Base-by-base conservation (phyloP, 2,888 invertebrate species). In the Callyntrura guangdongensis region DNA sequence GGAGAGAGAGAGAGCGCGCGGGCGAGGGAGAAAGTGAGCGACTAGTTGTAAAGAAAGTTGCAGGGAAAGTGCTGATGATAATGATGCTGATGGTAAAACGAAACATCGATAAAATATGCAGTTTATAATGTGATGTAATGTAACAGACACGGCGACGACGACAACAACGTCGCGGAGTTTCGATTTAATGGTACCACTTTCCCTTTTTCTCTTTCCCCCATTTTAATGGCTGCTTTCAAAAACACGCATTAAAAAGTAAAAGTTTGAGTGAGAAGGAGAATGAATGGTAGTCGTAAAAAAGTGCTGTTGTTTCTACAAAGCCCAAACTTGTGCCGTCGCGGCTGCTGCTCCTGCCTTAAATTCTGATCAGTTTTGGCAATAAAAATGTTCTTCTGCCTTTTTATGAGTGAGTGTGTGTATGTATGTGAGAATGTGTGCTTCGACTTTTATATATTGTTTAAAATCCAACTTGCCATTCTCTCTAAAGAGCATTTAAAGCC, bases 401-500 rank as follows among this genome's bases (percentile, higher is more conserved):
- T 36, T 67, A 67, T n/a, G n/a, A n/a, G n/a, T n/a, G n/a, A n/a
- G n/a, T n/a, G n/a, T n/a, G n/a, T n/a, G n/a, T n/a, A n/a, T n/a
- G n/a, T n/a, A n/a, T n/a, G n/a, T n/a, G n/a, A n/a, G n/a, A n/a
- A n/a, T n/a, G n/a, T n/a, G n/a, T n/a, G n/a, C n/a, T n/a, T n/a
- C n/a, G n/a, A n/a, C n/a, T n/a, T n/a, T n/a, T n/a, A n/a, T n/a
- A n/a, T n/a, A n/a, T 72, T 61, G 11, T 45, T 77, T 47, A 14
- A 86, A 74, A 59, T 45, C n/a, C 74, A 77, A 22, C 69, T 61
- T 83, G n/a, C n/a, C 47, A 45, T 47, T 72, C n/a, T 88, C 64
- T 36, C 64, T 27, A 12, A 53, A 45, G 87, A 88, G 59, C 81
- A 17, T 82, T 88, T 82, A 69, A 84, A n/a, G 89, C 25, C n/a